phyloP scores from a whole-genome alignment of 2,888 invertebrate genomes.

The Zaprionus obscuricornis region DNA sequence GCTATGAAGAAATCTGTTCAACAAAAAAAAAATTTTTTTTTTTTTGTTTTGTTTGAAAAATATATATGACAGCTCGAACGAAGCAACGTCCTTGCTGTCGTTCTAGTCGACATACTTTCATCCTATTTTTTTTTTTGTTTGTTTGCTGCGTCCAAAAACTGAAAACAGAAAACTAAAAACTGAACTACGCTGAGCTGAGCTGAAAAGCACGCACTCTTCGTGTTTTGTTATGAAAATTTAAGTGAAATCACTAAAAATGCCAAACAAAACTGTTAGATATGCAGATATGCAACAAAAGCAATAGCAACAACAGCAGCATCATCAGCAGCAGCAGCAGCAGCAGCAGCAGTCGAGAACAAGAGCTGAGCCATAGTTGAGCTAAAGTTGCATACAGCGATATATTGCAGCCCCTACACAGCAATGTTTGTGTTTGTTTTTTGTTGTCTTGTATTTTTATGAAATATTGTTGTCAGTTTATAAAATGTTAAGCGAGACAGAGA shows the following conservation, averaged over 20 bases:
- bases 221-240: conserved; percentile 79
- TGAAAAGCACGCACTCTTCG: conserved; percentile 65
- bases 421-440: conserved; percentile 7
- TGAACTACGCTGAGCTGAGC: conserved; percentile 33
- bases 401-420: too few species aligned
- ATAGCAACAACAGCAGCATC: too few species aligned
- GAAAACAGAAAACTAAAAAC: too few species aligned
- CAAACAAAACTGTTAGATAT: conserved; percentile 66
- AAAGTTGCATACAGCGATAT: conserved; percentile 40
- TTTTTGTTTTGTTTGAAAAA: conserved; percentile 58
- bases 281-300: conserved; percentile 44
- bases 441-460: conserved; percentile 50
- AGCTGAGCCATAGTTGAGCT: neutral
- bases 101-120: neutral
- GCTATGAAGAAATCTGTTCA: conserved; percentile 52
- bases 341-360: neutral
- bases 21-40: conserved; percentile 31
- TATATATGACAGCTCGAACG: conserved; percentile 70
- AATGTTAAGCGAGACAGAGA: too few species aligned
- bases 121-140: neutral
- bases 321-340: too few species aligned
- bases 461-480: conserved; percentile 74
- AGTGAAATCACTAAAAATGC: conserved; percentile 81
- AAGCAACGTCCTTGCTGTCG: neutral
- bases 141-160: too few species aligned